phyloP scores from a whole-genome alignment of 2,113 vertebrate genomes.

The Pelmatolapia mariae region DNA sequence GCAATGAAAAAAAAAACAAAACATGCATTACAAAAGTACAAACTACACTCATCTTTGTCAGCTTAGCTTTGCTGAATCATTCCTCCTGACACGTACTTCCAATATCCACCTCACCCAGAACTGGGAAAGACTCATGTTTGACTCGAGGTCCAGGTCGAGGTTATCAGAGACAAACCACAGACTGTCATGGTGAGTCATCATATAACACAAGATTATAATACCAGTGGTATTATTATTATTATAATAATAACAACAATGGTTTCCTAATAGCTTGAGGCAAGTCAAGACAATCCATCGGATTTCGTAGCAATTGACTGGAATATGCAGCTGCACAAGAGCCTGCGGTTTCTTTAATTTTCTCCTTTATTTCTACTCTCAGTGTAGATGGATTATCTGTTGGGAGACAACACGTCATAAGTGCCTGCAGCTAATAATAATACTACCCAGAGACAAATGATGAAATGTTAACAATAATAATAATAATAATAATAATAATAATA shows the following conservation, averaged over 20 bases:
- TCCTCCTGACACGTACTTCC: accelerated
- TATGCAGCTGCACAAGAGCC: neutral
- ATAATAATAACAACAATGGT: neutral
- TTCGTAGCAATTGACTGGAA: neutral
- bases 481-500: accelerated
- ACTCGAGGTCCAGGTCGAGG: neutral
- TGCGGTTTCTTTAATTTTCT: neutral
- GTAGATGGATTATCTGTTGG: neutral
- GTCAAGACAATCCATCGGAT: too few species aligned
- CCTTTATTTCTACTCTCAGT: neutral
- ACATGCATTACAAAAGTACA: neutral
- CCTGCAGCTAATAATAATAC: neutral
- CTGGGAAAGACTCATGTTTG: neutral
- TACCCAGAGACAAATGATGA: neutral
- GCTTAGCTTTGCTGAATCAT: neutral
- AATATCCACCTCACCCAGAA: neutral
- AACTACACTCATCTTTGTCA: neutral
- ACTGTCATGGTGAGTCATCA: neutral
- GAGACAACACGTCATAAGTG: neutral
- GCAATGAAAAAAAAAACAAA: neutral
- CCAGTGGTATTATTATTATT: neutral
- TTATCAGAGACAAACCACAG: neutral
- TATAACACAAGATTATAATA: neutral
- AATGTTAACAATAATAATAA: neutral
- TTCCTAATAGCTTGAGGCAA: neutral